Evolutionary conservation across 2,113 vertebrate species (phyloP).

Genomic region (Vidua chalybeata): DNA sequence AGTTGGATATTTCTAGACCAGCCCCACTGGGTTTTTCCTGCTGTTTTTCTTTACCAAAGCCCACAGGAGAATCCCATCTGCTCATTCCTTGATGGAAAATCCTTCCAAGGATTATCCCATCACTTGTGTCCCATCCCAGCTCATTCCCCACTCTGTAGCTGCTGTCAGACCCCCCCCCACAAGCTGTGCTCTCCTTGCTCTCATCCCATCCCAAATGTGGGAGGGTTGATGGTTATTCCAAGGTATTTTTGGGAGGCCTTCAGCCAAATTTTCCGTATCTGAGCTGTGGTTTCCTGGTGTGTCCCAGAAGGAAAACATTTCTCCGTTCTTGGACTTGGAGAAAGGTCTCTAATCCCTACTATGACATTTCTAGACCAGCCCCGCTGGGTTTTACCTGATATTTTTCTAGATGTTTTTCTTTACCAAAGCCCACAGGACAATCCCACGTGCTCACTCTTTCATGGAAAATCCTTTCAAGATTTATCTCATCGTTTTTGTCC

Average conservation of each 20-base stretch:
- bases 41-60: not conserved
- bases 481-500: not conserved
- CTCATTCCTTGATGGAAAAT: rapidly evolving
- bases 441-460: rapidly evolving
- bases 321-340: not conserved
- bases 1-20: not conserved
- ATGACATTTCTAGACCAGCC: not conserved
- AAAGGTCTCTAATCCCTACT: not conserved
- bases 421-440: not conserved
- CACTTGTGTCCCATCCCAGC: not conserved
- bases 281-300: not conserved
- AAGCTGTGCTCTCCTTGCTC: not conserved
- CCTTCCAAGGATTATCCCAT: not conserved
- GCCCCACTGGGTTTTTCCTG: not conserved
- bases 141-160: not conserved
- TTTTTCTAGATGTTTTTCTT: not conserved
- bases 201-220: not conserved
- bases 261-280: too few relatives aligned
- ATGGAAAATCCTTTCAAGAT: not conserved
- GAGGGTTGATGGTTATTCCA: too few relatives aligned
- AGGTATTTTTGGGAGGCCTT: too few relatives aligned
- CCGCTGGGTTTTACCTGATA: not conserved
- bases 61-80: rapidly evolving
- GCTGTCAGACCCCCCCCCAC: not conserved
- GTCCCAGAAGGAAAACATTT: not conserved